Base-by-base conservation (phyloP, 1,140 invertebrate species). In the Mercenaria mercenaria region DNA sequence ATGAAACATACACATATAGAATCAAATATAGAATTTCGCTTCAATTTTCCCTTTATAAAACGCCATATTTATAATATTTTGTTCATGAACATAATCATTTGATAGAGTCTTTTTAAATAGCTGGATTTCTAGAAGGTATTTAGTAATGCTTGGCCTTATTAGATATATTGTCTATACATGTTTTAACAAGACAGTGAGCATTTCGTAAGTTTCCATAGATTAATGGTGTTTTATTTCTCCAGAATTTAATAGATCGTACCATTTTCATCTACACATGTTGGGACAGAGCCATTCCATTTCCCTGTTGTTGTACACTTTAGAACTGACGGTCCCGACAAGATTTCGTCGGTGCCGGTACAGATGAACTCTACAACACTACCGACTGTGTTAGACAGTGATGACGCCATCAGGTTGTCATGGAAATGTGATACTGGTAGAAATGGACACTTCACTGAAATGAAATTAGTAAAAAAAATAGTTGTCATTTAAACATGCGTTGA, bases 201-300 rank as follows among this genome's bases (percentile, higher is more conserved):
- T n/a, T n/a, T n/a, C n/a, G n/a, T n/a, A n/a, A n/a, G n/a, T n/a
- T n/a, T n/a, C n/a, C n/a, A n/a, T n/a, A n/a, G n/a, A n/a, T n/a
- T n/a, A n/a, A n/a, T n/a, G n/a, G n/a, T n/a, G n/a, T n/a, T n/a
- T n/a, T n/a, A n/a, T n/a, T n/a, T n/a, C n/a, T n/a, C n/a, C n/a
- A n/a, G n/a, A n/a, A n/a, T n/a, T n/a, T n/a, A 47, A 47, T 8
- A 8, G 43, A 56, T 10, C 50, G 2, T 80, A 80, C 41, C 77
- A 32, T 50, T 47, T 34, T 56, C 26, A 56, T 52, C 13, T 3
- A 76, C 34, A 59, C 83, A 86, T 15, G 50, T 56, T 10, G 83
- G 83, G n/a, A 86, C n/a, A 41, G 34, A 37, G 34, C 50, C 83
- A 50, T 86, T 86, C 83, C 83, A 86, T 76, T n/a, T 86, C 20